Conservation (phyloP, 2,888 invertebrate genomes). For the Furcula furcula region DNA sequence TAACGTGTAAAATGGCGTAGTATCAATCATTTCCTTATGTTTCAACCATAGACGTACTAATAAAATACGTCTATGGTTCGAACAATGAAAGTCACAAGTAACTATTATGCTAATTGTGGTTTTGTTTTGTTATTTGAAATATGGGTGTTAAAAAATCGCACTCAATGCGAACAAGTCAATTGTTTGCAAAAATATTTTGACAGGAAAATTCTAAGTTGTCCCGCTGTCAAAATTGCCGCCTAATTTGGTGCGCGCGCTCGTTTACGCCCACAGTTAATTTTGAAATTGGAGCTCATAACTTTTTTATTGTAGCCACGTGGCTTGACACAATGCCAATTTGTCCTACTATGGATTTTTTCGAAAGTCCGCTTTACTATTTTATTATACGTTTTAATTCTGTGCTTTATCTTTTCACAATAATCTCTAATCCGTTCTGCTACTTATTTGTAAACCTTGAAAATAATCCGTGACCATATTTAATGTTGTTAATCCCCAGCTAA, state of each 20-base stretch:
- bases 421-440: not conserved
- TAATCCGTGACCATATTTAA: conserved; percentile 10
- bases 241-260: conserved; percentile 60
- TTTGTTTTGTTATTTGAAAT: conserved; percentile 69
- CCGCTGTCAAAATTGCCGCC: conserved; percentile 69
- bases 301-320: conserved; percentile 74
- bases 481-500: conserved; percentile 31
- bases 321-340: conserved; percentile 37
- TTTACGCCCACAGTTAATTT: conserved; percentile 60
- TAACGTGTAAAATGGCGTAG: conserved; percentile 16
- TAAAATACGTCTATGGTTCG: too few species aligned
- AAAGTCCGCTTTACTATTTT: not conserved
- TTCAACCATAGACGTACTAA: too few species aligned
- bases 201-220: conserved; percentile 70
- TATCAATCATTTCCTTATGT: conserved; percentile 14
- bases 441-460: not conserved
- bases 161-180: conserved; percentile 53
- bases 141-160: conserved; percentile 48
- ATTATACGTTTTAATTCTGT: not conserved
- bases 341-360: conserved; percentile 12
- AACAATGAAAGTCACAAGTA: conserved; percentile 51
- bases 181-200: conserved; percentile 81
- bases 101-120: conserved; percentile 81
- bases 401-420: not conserved
- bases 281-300: conserved; percentile 69